A percentile compares a stretch with the other conserved stretches of the same genome.
Evolutionary conservation across 2,797 vertebrate genomes (phyloP).

Genomic region (Hoplostethus mediterraneus): DNA sequence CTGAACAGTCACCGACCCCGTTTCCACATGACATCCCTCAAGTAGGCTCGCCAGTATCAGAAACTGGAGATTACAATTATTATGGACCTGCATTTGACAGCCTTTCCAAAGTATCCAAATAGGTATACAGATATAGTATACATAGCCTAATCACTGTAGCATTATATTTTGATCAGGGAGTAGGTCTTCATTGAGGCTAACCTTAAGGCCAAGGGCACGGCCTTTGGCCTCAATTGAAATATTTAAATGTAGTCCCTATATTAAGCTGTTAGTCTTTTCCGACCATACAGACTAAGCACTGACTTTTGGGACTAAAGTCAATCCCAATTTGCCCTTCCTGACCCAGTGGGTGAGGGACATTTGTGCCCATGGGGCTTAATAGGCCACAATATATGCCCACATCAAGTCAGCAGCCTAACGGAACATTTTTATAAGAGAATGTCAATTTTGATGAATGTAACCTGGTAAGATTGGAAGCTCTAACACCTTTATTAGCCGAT

Average conservation of each 20-base stretch:
- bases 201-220: constrained; percentile 42
- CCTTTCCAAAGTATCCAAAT: constrained; percentile 7
- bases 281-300: constrained; percentile 39
- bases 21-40: constrained; percentile 19
- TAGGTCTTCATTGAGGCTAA: constrained; percentile 35
- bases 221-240: constrained; percentile 65
- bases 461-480: constrained; percentile 25
- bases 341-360: constrained; percentile 49
- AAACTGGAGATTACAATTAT: constrained; percentile 31
- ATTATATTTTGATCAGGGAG: constrained; percentile 2
- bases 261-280: constrained; percentile 37
- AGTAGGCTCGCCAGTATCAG: constrained; percentile 18
- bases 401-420: constrained; percentile 57
- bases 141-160: no score
- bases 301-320: constrained; percentile 39
- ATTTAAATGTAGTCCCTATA: constrained; percentile 41
- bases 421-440: constrained; percentile 60
- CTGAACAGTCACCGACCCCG: constrained; percentile 5
- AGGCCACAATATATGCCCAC: constrained; percentile 31
- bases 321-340: constrained; percentile 40
- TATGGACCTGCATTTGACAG: constrained; percentile 22
- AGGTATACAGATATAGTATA: constrained; percentile 2
- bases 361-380: constrained; percentile 42
- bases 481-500: constrained; percentile 21
- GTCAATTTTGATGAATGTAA: constrained; percentile 39